Conservation (phyloP, 2,888 invertebrate species). For the Netelia inedita region DNA sequence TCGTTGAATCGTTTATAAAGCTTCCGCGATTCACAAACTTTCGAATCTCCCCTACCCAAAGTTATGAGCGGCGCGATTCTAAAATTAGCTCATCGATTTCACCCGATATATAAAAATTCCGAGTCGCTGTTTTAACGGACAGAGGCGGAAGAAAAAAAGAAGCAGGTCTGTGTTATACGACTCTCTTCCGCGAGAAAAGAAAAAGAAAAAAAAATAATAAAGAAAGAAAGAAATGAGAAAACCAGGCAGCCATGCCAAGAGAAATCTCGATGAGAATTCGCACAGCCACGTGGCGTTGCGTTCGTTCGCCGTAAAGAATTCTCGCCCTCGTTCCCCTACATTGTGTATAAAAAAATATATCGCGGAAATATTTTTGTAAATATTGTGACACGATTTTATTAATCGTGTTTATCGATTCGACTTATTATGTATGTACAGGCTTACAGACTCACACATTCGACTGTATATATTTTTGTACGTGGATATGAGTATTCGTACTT, state of each 20-base stretch:
- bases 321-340: neutral
- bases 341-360: slow-evolving; percentile 16
- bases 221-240: neutral
- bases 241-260: neutral
- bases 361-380: slow-evolving; percentile 5
- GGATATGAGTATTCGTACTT: neutral
- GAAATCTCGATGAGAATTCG: slow-evolving; percentile 3
- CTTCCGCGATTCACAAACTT: neutral
- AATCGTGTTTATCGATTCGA: slow-evolving; percentile 1
- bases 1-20: neutral
- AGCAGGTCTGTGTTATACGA: slow-evolving; percentile 4
- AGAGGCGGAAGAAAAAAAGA: slow-evolving; percentile 18
- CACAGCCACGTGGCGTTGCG: neutral
- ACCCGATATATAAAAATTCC: slow-evolving; percentile 22
- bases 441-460: neutral
- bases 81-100: slow-evolving; percentile 63
- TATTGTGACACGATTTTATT: slow-evolving; percentile 10
- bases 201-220: neutral
- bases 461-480: neutral
- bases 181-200: slow-evolving; percentile 14
- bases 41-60: neutral
- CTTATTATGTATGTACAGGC: neutral
- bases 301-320: slow-evolving; percentile 13
- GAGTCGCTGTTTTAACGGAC: slow-evolving; percentile 38
- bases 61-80: neutral